Percentiles rank a stretch among this genome's conserved stretches.
Evolutionary conservation across 2,888 invertebrate species (phyloP).

Genomic region (Oasisia sp.): DNA sequence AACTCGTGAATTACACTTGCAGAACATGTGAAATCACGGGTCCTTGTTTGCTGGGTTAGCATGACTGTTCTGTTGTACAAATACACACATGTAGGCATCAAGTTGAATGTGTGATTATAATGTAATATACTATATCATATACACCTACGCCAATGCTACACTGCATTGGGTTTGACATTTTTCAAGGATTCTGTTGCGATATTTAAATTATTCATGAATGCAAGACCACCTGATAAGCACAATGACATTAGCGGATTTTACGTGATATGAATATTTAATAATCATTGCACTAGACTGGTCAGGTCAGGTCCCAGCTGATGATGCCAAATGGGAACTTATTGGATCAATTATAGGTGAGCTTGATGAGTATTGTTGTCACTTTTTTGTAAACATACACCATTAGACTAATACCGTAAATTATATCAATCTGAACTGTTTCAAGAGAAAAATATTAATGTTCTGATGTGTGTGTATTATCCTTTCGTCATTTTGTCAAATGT

Average conservation of each 20-base stretch:
- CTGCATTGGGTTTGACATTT: neutral
- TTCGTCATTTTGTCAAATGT: neutral
- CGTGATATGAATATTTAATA: neutral
- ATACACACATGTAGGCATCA: no score
- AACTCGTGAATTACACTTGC: no score
- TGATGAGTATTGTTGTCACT: neutral
- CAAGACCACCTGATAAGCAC: neutral
- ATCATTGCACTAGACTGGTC: neutral
- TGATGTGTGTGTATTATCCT: neutral
- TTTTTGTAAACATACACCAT: no score
- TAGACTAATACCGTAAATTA: no score
- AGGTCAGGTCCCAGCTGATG: neutral
- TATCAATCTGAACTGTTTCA: no score
- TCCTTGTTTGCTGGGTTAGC: no score
- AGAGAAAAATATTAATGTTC: neutral
- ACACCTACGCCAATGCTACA: no score
- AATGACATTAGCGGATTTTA: neutral
- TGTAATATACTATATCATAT: no score
- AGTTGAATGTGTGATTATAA: no score
- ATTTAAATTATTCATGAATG: neutral
- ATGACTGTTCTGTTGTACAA: no score
- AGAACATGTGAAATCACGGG: no score
- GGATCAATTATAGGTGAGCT: neutral
- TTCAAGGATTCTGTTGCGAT: neutral
- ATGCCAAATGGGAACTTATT: neutral